Percentiles rank a stretch among this genome's conserved stretches.
These are phyloP conservation scores for Recurvirostra avosetta DNA, from an alignment of 2,113 vertebrate species.

Conservation along the genomic window DNA sequence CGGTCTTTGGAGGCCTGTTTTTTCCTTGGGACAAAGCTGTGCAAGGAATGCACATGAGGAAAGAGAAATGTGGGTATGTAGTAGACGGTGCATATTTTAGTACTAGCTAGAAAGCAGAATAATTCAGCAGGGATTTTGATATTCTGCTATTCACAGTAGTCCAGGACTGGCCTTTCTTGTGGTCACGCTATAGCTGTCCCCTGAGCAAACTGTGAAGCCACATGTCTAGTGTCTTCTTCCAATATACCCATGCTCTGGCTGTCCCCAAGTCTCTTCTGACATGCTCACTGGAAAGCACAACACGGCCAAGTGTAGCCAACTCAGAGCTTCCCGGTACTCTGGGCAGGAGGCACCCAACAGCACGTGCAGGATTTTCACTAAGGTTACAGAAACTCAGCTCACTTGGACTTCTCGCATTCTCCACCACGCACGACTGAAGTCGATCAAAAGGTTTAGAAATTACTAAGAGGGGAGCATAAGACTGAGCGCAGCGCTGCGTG, in stretches of 20 bases:
- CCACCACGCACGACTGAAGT: not conserved
- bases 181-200: not conserved
- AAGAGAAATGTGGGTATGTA: not conserved
- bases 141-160: not conserved
- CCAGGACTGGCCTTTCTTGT: not conserved
- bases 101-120: not conserved
- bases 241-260: not conserved
- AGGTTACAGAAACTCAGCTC: not conserved
- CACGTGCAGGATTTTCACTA: not conserved
- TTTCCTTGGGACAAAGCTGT: not conserved
- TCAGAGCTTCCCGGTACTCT: accelerated
- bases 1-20: not conserved
- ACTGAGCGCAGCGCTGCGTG: not conserved
- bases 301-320: accelerated
- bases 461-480: not conserved
- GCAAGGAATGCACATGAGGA: not conserved
- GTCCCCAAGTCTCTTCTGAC: not conserved
- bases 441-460: not conserved
- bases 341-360: not conserved
- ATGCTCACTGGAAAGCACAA: not conserved
- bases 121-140: not conserved
- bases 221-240: not conserved
- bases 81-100: not conserved
- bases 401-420: not conserved
- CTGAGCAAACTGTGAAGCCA: not conserved